Evolutionary conservation across 2,888 invertebrate species (phyloP).

Genomic region (Calliopum simillimum): DNA sequence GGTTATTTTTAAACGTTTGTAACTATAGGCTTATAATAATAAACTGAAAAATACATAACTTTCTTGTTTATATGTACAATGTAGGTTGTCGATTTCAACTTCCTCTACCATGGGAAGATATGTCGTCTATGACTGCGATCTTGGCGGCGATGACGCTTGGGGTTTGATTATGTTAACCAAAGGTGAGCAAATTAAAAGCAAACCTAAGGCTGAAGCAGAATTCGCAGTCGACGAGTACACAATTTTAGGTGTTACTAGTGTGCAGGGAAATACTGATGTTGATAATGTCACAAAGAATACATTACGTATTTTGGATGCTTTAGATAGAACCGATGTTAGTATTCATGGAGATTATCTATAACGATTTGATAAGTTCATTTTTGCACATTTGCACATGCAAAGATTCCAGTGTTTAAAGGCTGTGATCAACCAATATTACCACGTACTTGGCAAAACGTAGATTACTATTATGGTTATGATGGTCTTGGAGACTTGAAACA

Average conservation of each 20-base stretch:
- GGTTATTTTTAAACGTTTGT: too few relatives aligned
- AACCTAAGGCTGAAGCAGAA: too few relatives aligned
- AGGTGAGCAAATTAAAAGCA: constrained; percentile 62
- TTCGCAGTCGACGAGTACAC: constrained; percentile 37
- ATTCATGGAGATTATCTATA: constrained; percentile 1
- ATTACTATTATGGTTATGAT: constrained; percentile 71
- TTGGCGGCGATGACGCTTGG: constrained; percentile 74
- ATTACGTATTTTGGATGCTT: constrained; percentile 73
- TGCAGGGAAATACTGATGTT: constrained; percentile 77
- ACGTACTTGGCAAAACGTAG: constrained; percentile 41
- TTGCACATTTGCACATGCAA: background rate
- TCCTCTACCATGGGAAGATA: constrained; percentile 43
- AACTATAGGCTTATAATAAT: too few relatives aligned
- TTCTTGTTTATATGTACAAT: too few relatives aligned
- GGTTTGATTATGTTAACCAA: constrained; percentile 71
- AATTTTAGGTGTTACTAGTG: constrained; percentile 78
- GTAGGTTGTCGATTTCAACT: too few relatives aligned
- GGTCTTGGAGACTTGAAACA: constrained; percentile 76
- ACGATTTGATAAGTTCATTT: background rate
- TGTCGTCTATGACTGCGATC: constrained; percentile 73
- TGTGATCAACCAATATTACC: constrained; percentile 58
- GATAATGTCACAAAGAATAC: constrained; percentile 77
- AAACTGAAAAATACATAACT: too few relatives aligned
- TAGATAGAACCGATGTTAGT: constrained; percentile 73
- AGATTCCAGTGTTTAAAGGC: constrained; percentile 57